Base-by-base conservation (phyloP, 2,888 invertebrate species). In the Arctia plantaginis region DNA sequence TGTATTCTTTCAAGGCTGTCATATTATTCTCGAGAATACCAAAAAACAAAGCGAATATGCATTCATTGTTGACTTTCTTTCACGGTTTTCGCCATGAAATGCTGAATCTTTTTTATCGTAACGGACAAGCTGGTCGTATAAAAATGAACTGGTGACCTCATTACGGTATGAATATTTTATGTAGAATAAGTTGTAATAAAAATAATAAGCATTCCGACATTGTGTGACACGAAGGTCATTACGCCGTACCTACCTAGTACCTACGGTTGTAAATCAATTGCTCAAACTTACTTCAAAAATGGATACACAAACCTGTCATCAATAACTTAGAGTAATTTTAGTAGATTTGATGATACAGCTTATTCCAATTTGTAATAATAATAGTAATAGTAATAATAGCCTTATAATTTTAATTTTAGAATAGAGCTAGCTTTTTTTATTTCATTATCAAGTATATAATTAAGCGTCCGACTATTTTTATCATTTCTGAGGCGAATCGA, bases 171-270 rank as follows among this genome's bases (percentile, higher is more conserved):
- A 85, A 84, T 84, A 85, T 85, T 85, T 79, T 73, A 82, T 82
- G 39, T 66, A 72, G 71, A 79, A 78, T 82, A 79, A 77, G 79
- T 83, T 80, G 67, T 73, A 74, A 71, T 79, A 73, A 82, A 83
- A 83, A 80, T 83, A 83, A 82, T 81, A 85, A 80, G 76, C 66
- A 64, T 80, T 83, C 79, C 81, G 82, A 84, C 85, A 81, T 84
- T 81, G 76, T 80, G 72, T 77, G 72, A 77, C 77, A 71, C n/a
- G 72, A 44, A 33, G 72, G 77, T 76, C 70, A 67, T 84, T 80
- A 77, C 39, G 64, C 20, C 51, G 47, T 47, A 51, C 47, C 41
- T 70, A 39, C 30, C 75, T 77, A 69, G 72, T 76, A 59, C 12
- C 33, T 44, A n/a, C 20, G 72, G 10, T 35, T 27, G 7, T 18